phyloP scores from a whole-genome alignment of 2,113 vertebrate genomes.

The Mesocricetus auratus region DNA sequence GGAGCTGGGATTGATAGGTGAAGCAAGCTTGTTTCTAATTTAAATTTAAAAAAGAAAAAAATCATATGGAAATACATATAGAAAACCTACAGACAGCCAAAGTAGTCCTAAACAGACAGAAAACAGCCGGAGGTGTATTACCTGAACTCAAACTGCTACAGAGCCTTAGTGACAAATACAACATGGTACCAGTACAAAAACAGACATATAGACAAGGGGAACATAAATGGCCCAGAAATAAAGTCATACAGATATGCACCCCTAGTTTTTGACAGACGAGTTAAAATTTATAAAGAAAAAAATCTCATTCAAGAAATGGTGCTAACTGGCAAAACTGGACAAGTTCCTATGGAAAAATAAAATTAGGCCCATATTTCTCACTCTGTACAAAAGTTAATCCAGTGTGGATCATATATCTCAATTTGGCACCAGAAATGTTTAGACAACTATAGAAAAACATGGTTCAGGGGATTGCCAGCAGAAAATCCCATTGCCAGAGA shows the following conservation, averaged over 20 bases:
- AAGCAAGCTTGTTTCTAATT: too few species aligned
- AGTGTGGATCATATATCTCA: background rate
- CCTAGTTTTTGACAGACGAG: background rate
- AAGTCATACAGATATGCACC: background rate
- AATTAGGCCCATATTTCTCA: background rate
- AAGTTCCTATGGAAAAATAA: background rate
- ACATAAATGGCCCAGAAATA: background rate
- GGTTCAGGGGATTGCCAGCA: too few species aligned
- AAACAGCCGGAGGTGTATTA: background rate
- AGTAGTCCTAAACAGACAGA: background rate
- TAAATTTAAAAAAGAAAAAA: too few species aligned
- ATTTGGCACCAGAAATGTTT: background rate
- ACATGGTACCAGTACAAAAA: background rate
- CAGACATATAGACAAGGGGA: background rate
- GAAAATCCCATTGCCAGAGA: too few species aligned
- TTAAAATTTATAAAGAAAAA: background rate
- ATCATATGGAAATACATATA: background rate
- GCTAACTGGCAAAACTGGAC: background rate
- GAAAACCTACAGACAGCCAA: background rate
- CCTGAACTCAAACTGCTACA: background rate
- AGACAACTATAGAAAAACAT: background rate
- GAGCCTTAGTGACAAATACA: background rate
- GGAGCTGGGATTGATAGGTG: too few species aligned
- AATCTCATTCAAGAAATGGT: background rate
- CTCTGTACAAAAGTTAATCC: background rate